Evolutionary conservation across 2,888 invertebrate genomes (phyloP).

Genomic region (Eilema griseolum): DNA sequence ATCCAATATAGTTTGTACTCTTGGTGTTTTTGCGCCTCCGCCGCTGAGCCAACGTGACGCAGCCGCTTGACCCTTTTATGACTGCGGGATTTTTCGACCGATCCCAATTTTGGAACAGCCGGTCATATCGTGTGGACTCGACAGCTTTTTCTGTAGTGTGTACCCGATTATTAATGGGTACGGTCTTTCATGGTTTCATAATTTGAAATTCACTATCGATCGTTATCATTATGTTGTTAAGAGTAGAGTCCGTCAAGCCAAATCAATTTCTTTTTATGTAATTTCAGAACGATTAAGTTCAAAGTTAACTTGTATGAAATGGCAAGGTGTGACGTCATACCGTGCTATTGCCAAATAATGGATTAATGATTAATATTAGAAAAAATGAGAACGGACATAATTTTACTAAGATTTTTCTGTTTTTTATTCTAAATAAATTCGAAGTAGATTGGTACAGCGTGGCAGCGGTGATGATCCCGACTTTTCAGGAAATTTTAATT

Average conservation of each 20-base stretch:
- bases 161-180: conserved; percentile 17
- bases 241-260: background rate
- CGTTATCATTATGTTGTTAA: background rate
- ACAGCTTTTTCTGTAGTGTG: conserved; percentile 32
- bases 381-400: no score
- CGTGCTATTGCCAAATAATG: background rate
- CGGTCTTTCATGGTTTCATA: conserved; percentile 3
- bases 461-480: no score
- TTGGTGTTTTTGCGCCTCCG: conserved; percentile 74
- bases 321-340: background rate
- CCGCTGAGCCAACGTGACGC: conserved; percentile 70
- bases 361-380: no score
- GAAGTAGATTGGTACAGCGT: no score
- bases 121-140: conserved; percentile 29
- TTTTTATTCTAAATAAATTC: no score
- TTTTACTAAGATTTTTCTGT: no score
- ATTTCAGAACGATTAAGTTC: background rate
- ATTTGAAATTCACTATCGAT: conserved; percentile 1
- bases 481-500: no score
- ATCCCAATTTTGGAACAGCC: conserved; percentile 39
- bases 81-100: conserved; percentile 69
- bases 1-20: conserved; percentile 84
- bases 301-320: no score
- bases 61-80: conserved; percentile 83
- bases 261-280: background rate